Conservation (phyloP, 2,113 vertebrate species). For the Myanophis thanlyinensis region DNA sequence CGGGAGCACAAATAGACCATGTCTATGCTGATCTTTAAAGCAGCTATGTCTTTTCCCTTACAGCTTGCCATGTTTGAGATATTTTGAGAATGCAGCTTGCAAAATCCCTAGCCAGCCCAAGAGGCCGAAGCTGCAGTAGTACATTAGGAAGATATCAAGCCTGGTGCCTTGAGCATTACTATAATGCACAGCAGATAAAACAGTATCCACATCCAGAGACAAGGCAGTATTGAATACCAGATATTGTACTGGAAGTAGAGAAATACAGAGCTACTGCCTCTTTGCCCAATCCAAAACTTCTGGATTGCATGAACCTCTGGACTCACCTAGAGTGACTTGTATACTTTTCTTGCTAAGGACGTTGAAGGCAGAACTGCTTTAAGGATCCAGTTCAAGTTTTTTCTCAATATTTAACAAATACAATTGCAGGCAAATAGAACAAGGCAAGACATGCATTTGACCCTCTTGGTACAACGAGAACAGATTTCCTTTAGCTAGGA, state of each 20-base stretch:
- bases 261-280: background rate
- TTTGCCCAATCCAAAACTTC: background rate
- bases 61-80: background rate
- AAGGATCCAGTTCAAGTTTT: background rate
- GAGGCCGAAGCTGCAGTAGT: background rate
- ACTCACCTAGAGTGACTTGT: background rate
- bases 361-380: background rate
- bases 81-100: background rate
- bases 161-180: background rate
- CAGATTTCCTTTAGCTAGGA: background rate
- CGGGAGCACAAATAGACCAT: background rate
- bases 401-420: background rate
- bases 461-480: background rate
- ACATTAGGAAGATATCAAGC: background rate
- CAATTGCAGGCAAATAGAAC: background rate
- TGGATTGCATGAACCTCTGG: background rate
- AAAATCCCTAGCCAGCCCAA: background rate
- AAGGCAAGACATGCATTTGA: background rate
- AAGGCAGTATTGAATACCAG: background rate
- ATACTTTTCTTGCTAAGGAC: background rate
- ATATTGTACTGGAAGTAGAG: background rate
- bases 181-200: background rate
- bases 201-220: background rate
- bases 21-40: background rate
- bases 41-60: background rate